phyloP scores from a whole-genome alignment of 1,140 invertebrate species.

The Probaryconus sp. region DNA sequence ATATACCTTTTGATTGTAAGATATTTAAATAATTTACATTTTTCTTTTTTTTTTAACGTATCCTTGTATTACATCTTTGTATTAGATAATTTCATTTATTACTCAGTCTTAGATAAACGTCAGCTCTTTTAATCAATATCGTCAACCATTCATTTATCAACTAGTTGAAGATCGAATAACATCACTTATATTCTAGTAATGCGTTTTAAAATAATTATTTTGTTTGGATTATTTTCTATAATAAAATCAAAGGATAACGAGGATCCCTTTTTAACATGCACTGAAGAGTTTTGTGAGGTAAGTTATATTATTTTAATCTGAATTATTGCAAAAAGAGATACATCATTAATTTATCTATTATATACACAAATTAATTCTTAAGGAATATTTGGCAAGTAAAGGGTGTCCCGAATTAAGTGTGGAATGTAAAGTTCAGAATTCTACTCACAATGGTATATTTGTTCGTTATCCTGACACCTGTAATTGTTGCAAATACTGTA shows the following conservation, averaged over 20 bases:
- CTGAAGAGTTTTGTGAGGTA: neutral
- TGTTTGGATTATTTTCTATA: neutral
- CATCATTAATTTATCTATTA: neutral
- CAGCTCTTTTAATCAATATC: no score
- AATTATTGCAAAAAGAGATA: neutral
- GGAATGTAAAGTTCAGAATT: conserved; percentile 68
- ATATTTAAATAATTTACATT: no score
- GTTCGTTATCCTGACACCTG: conserved; percentile 78
- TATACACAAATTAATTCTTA: conserved; percentile 1
- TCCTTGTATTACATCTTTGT: no score
- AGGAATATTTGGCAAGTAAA: conserved; percentile 48
- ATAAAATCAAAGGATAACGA: neutral
- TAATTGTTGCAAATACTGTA: conserved; percentile 81
- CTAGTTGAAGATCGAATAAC: no score
- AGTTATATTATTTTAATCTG: neutral
- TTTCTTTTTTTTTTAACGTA: no score
- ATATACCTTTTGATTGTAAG: no score
- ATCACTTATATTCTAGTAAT: no score
- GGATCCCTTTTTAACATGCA: neutral
- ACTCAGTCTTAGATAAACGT: no score
- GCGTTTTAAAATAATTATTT: neutral
- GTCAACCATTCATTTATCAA: no score
- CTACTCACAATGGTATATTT: conserved; percentile 75
- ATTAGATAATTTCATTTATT: no score
- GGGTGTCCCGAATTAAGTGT: conserved; percentile 69